phyloP scores from a whole-genome alignment of 2,113 vertebrate species.

The Apodemus speciosus region DNA sequence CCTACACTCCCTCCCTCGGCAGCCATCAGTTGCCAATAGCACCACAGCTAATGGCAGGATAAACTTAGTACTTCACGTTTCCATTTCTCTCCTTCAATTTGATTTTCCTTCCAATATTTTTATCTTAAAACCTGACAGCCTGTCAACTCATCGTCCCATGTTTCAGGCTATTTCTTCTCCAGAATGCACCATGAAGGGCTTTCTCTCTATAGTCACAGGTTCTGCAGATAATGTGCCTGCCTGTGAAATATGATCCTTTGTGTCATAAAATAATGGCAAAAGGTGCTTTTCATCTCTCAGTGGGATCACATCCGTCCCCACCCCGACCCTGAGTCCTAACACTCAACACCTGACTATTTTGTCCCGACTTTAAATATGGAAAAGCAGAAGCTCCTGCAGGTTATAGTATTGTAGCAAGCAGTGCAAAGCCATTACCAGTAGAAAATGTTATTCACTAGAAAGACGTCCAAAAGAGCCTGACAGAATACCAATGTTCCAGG shows the following conservation, averaged over 20 bases:
- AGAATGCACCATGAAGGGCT: not conserved
- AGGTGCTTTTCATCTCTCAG: constrained; percentile 18
- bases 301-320: not conserved
- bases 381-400: not conserved
- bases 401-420: not conserved
- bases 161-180: constrained; percentile 36
- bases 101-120: constrained; percentile 17
- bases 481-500: not conserved
- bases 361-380: constrained; percentile 41
- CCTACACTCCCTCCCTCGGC: not conserved
- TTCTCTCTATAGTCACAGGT: not conserved
- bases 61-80: constrained; percentile 35
- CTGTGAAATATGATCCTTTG: not conserved
- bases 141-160: not conserved
- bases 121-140: not conserved
- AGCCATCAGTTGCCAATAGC: too few relatives aligned
- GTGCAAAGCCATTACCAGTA: constrained; percentile 12
- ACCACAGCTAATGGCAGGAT: not conserved
- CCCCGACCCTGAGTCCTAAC: not conserved
- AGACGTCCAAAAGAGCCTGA: constrained; percentile 36
- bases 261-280: constrained; percentile 25
- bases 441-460: not conserved
- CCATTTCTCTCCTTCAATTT: not conserved
- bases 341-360: not conserved
- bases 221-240: not conserved